Conservation (phyloP, 2,888 invertebrate species). For the Coelogynopora nodosa region DNA sequence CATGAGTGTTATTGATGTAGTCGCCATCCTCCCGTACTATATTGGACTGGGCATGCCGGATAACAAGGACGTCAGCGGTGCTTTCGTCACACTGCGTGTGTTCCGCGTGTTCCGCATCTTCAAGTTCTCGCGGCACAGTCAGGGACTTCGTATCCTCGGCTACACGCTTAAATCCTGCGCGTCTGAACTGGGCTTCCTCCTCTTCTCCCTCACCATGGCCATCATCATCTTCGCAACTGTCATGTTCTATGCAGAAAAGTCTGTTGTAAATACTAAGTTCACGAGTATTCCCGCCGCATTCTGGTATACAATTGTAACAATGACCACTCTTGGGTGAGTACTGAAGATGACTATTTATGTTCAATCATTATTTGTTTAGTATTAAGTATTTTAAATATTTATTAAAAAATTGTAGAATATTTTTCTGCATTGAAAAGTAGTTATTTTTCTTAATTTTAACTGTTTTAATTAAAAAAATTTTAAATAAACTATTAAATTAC, state of each 20-base stretch:
- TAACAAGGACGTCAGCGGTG: conserved; percentile 96
- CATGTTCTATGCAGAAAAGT: conserved; percentile 99
- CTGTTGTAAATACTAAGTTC: conserved; percentile 90
- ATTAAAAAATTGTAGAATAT: too few species aligned
- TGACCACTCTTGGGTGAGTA: conserved; percentile 95
- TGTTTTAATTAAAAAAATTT: too few species aligned
- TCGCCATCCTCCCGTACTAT: conserved; percentile 97
- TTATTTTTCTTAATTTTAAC: too few species aligned
- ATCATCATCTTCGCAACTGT: conserved; percentile 99
- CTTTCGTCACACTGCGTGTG: conserved; percentile 95
- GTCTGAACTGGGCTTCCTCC: conserved; percentile 95
- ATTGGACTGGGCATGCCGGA: conserved; percentile 94
- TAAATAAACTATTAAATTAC: too few species aligned
- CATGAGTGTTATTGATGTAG: conserved; percentile 98
- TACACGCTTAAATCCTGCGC: conserved; percentile 98
- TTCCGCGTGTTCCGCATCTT: conserved; percentile 99
- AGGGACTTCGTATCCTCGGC: conserved; percentile 93
- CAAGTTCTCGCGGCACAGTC: conserved; percentile 98
- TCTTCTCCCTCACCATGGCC: conserved; percentile 98
- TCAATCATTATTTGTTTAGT: too few species aligned
- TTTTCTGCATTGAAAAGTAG: too few species aligned
- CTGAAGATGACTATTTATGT: neutral
- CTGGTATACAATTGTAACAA: conserved; percentile 99
- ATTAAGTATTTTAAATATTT: too few species aligned
- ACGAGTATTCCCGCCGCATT: conserved; percentile 99